These are phyloP conservation scores for Nemapogon koenigi DNA, from an alignment of 2,888 invertebrate genomes.

Conservation along the genomic window DNA sequence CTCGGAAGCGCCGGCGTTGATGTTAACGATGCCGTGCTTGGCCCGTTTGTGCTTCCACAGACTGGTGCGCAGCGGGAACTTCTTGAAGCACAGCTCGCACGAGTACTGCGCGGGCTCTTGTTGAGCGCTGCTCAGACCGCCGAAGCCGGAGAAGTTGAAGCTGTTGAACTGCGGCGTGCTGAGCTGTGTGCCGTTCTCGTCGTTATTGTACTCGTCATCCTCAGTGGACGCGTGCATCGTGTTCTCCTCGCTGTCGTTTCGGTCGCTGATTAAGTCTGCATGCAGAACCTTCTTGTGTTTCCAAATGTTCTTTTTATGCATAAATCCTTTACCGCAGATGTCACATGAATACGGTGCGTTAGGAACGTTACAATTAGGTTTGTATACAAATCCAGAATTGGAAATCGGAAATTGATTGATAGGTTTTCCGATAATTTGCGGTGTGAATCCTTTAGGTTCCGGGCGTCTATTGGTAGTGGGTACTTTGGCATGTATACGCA, in stretches of 20 bases:
- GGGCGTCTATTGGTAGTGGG: constrained; percentile 57
- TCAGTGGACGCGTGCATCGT: constrained; percentile 59
- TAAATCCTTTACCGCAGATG: constrained; percentile 68
- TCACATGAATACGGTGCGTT: constrained; percentile 67
- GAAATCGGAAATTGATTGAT: constrained; percentile 37
- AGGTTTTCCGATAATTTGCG: constrained; percentile 51
- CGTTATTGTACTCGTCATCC: constrained; percentile 51
- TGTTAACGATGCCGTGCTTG: constrained; percentile 51
- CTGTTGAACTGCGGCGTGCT: constrained; percentile 59
- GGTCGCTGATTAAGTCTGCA: constrained; percentile 47
- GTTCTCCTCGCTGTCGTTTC: constrained; percentile 53
- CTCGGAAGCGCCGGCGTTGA: constrained; percentile 23
- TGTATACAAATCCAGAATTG: constrained; percentile 36
- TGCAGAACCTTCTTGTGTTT: constrained; percentile 61
- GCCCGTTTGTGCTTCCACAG: constrained; percentile 60
- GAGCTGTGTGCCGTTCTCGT: constrained; percentile 46
- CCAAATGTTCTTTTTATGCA: constrained; percentile 64
- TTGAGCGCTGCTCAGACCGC: constrained; percentile 26
- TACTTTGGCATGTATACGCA: constrained; percentile 59
- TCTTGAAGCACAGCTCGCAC: constrained; percentile 53
- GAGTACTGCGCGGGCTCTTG: constrained; percentile 39
- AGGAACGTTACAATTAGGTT: constrained; percentile 46
- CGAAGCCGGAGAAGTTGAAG: constrained; percentile 45
- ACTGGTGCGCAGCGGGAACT: constrained; percentile 51
- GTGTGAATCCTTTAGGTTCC: constrained; percentile 40